Conservation (phyloP, 2,797 vertebrate genomes). For the Lycodopsis pacificus region DNA sequence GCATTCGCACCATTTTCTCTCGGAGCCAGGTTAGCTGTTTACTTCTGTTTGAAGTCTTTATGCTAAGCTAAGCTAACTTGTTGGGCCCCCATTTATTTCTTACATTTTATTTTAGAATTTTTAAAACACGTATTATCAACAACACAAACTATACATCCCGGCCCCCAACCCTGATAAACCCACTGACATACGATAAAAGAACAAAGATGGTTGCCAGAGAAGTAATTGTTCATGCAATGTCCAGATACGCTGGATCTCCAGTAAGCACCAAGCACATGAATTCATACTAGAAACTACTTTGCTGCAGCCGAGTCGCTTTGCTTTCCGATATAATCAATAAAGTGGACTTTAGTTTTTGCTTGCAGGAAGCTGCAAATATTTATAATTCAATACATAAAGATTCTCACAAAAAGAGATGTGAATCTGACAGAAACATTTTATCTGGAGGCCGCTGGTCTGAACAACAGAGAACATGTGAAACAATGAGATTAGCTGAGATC, state of each 20-base stretch:
- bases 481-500: slow-evolving; percentile 72
- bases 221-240: background rate
- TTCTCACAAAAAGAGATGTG: slow-evolving; percentile 7
- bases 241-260: background rate
- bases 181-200: background rate
- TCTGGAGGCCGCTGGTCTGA: slow-evolving; percentile 37
- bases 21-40: no score
- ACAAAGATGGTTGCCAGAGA: background rate
- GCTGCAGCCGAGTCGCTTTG: background rate
- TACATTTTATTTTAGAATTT: background rate
- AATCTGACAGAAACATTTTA: slow-evolving; percentile 20
- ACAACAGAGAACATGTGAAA: slow-evolving; percentile 44
- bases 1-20: no score
- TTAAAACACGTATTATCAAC: background rate
- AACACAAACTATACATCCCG: background rate
- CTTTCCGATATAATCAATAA: background rate
- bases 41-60: background rate
- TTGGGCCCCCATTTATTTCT: no score
- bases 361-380: slow-evolving; percentile 1
- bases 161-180: background rate
- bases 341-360: background rate
- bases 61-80: background rate
- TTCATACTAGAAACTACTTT: background rate
- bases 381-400: background rate
- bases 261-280: background rate